Conservation (phyloP, 2,113 vertebrate genomes). For the Puffinus mauretanicus region DNA sequence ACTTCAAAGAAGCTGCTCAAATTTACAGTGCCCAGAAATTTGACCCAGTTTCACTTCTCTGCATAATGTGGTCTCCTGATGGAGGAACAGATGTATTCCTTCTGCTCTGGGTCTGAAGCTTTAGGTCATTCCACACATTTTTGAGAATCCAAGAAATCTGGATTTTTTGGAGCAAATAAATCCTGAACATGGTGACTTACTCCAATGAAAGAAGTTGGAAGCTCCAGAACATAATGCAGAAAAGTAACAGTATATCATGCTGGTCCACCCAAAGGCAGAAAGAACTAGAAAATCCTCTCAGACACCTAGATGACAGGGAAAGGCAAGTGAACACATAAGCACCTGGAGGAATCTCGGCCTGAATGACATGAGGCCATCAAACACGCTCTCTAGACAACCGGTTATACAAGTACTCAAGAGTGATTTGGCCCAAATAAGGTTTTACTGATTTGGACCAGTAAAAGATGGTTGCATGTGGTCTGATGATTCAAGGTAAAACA, state of each 20-base stretch:
- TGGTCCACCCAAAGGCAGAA: background rate
- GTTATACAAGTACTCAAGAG: background rate
- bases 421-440: background rate
- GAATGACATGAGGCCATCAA: background rate
- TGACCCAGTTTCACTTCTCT: slow-evolving; percentile 28
- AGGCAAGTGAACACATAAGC: background rate
- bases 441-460: background rate
- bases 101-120: background rate
- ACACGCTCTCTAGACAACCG: background rate
- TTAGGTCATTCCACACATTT: background rate
- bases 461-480: background rate
- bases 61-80: background rate
- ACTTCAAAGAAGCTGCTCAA: slow-evolving; percentile 27
- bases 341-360: background rate
- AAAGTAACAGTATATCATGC: background rate
- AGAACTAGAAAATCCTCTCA: background rate
- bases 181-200: background rate
- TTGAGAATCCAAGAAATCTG: background rate
- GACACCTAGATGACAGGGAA: background rate
- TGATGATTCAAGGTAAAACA: background rate
- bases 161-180: background rate
- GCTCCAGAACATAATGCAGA: background rate
- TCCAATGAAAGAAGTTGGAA: background rate
- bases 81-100: background rate
- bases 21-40: slow-evolving; percentile 1